Base-by-base conservation (phyloP, 2,113 vertebrate species). In the Tetrao urogallus region DNA sequence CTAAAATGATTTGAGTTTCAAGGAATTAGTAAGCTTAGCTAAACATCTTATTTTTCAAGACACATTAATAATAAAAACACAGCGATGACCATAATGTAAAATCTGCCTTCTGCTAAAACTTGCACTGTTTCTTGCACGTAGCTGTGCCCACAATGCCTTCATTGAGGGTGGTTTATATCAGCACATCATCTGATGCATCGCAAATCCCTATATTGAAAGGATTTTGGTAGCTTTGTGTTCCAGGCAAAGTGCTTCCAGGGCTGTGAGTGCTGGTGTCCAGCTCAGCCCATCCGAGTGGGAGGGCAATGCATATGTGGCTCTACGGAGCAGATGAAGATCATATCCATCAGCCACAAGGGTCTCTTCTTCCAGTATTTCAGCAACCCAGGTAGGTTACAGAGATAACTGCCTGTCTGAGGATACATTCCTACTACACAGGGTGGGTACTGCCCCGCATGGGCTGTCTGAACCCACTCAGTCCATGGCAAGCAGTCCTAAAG, bases 1-100 rank as follows among this genome's bases (percentile, higher is more conserved):
- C 94, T 97, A 97, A 97, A 98, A 97, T 97, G 91, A 97, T 98
- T 97, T 97, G 94, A 94, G 96, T 94, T 98, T 98, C 94, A 97
- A 97, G 96, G 96, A 96, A 98, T 98, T 97, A 97, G 91, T 96
- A 95, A 91, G 90, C 92, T 95, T 96, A 97, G 94, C 93, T 97
- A 97, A 98, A 97, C 90, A 92, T 97, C 95, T 97, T 98, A 97
- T 95, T 97, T 98, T 97, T 95, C 92, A 96, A 95, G 95, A 92
- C 92, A 90, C 48, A 82, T 95, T 96, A 89, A 90, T 96, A 90
- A 92, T 60, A 92, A 82, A 89, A 96, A 86, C 89, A 86, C 43
- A 65, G 16, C 1, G 10, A 48, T 92, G 77, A 71, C 71, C 43
- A 13, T 48, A 93, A 92, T 10, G 42, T 91, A 91, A 97, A 96